Evolutionary conservation across 2,888 invertebrate species (phyloP), one percentile per base, ranked within the genome.

Genomic region (Eupithecia centaureata): DNA sequence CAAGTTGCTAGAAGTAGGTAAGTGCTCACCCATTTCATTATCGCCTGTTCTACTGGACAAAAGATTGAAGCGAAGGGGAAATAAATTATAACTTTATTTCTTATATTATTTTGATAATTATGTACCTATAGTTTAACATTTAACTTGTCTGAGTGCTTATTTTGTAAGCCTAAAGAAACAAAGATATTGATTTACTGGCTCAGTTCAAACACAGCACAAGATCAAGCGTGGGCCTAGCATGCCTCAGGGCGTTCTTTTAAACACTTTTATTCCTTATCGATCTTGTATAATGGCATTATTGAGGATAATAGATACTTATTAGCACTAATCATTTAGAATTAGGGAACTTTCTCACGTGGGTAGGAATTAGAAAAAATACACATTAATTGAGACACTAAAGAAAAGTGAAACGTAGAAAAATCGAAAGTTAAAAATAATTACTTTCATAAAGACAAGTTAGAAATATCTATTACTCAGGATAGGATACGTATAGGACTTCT

Each of bases 231-330:
- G 74, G 71, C 25, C 58, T 52, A n/a, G 27, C 51, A 54, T 56
- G 69, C 73, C 75, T 71, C n/a, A 3, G 63, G 75, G 72, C 73
- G 18, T 22, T 65, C 65, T 64, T 68, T 61, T 65, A 71, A 67
- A 71, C 65, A 73, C 71, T 68, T 73, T 73, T 72, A 66, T 70
- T 61, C 66, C 63, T 61, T 63, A 70, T 61, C 70, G 67, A 73
- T 70, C 66, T 69, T 69, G 70, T 58, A 56, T 69, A 52, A 62
- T 72, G 33, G 66, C 65, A 73, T 73, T 72, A 72, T 54, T 52
- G 47, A 58, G 35, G 28, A 61, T 70, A 59, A 66, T 68, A 62
- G 35, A 57, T 71, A 62, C 52, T 32, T 54, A 73, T 67, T 65
- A 61, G 56, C 35, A 10, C 61, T 70, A 66, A 70, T 70, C 57